Evolutionary conservation across 92 coral and sea anemone species (phyloP).

Genomic region (Parazoanthus swiftii): DNA sequence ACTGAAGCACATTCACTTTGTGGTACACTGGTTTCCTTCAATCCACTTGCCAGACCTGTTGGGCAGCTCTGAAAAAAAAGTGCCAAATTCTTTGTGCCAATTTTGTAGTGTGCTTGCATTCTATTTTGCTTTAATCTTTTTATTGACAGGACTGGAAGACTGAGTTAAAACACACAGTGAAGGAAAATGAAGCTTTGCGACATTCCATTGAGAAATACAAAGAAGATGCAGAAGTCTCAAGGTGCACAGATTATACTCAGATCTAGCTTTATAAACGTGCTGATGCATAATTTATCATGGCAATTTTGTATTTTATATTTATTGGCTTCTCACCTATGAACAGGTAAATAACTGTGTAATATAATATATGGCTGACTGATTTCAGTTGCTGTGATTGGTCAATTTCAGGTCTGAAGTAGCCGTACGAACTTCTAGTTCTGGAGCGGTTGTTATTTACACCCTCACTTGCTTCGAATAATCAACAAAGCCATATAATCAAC

Average conservation of each 20-base stretch:
- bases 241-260: constrained; percentile 49
- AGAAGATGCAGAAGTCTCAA: constrained; percentile 82
- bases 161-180: constrained; percentile 82
- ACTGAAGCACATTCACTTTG: constrained; percentile 19
- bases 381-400: too few species aligned
- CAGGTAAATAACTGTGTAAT: too few species aligned
- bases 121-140: background rate
- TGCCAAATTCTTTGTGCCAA: background rate
- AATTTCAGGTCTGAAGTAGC: too few species aligned
- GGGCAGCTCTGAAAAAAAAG: background rate
- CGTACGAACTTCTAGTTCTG: too few species aligned
- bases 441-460: too few species aligned
- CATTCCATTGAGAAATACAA: constrained; percentile 76
- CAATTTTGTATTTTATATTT: too few species aligned
- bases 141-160: constrained; percentile 74
- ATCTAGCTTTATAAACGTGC: too few species aligned
- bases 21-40: background rate
- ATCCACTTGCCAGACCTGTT: background rate
- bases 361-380: too few species aligned
- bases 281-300: background rate
- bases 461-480: too few species aligned
- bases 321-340: too few species aligned
- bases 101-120: background rate
- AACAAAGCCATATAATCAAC: too few species aligned
- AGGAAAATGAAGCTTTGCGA: constrained; percentile 84